phyloP scores from a whole-genome alignment of 2,888 invertebrate species.

The Yponomeuta cagnagella region DNA sequence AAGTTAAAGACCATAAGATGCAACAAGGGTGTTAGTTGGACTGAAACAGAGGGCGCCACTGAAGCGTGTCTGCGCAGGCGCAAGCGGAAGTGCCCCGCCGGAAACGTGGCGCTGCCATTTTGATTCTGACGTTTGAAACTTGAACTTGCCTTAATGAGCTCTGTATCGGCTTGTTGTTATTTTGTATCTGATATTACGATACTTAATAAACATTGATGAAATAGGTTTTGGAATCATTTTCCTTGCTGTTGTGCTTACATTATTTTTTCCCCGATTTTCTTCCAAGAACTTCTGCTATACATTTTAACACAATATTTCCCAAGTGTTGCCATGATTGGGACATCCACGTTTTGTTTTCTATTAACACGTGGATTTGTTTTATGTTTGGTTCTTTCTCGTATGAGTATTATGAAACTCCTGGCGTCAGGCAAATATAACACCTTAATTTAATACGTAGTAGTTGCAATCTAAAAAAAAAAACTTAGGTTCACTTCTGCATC shows the following conservation, averaged over 20 bases:
- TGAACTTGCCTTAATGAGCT: neutral
- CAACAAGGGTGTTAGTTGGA: neutral
- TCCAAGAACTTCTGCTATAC: too few species aligned
- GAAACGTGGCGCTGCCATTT: constrained; percentile 26
- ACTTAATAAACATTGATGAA: too few species aligned
- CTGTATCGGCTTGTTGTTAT: neutral
- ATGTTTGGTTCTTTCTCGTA: neutral
- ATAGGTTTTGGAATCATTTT: too few species aligned
- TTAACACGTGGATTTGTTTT: too few species aligned
- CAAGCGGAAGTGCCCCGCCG: constrained; percentile 23
- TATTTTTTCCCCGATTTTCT: too few species aligned
- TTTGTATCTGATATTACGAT: neutral
- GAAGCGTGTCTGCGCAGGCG: constrained; percentile 10
- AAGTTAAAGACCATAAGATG: neutral
- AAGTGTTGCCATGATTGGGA: too few species aligned
- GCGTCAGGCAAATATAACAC: neutral
- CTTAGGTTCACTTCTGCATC: too few species aligned
- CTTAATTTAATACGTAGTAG: too few species aligned
- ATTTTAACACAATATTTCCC: neutral
- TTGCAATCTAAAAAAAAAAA: too few species aligned
- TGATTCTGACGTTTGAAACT: constrained; percentile 15
- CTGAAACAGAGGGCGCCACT: constrained; percentile 15
- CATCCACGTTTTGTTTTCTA: too few species aligned
- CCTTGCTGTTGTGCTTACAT: too few species aligned
- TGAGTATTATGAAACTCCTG: neutral